A percentile compares a stretch with the other conserved stretches of the same genome.
Evolutionary conservation across 2,113 vertebrate species (phyloP).

Genomic region (Grus americana): DNA sequence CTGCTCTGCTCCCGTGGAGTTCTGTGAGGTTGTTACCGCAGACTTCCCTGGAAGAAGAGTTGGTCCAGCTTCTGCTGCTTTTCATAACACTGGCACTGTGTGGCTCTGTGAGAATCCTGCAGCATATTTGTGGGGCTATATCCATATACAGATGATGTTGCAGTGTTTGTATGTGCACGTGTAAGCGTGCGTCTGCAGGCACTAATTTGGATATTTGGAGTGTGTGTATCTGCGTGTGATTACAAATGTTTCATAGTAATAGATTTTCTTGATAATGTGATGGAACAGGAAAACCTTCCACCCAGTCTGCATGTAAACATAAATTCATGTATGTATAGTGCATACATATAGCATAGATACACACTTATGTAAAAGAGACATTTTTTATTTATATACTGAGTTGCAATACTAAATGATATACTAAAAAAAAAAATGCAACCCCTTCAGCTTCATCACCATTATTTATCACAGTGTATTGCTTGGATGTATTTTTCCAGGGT

Average conservation of each 20-base stretch:
- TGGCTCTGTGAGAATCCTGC: not conserved
- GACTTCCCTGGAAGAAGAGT: not conserved
- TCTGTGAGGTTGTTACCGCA: not conserved
- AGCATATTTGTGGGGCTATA: not conserved
- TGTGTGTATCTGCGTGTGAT: not conserved
- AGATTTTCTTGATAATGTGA: not conserved
- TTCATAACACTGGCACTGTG: not conserved
- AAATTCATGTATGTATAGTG: not conserved
- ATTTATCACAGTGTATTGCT: not conserved
- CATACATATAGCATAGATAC: not conserved
- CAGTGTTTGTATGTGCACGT: not conserved
- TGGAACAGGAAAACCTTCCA: not conserved
- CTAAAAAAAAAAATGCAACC: not conserved
- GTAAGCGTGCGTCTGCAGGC: not conserved
- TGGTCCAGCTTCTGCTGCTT: not conserved
- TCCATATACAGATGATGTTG: not conserved
- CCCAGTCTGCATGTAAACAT: not conserved
- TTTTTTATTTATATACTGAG: not conserved
- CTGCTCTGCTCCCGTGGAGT: not conserved
- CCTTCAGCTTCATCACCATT: not conserved
- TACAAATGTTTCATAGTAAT: not conserved
- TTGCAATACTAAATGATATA: not conserved
- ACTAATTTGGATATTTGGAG: not conserved
- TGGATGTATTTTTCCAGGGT: conserved; percentile 22
- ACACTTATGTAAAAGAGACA: not conserved